Conservation (phyloP, 2,888 invertebrate genomes). For the Autographa pulchrina region DNA sequence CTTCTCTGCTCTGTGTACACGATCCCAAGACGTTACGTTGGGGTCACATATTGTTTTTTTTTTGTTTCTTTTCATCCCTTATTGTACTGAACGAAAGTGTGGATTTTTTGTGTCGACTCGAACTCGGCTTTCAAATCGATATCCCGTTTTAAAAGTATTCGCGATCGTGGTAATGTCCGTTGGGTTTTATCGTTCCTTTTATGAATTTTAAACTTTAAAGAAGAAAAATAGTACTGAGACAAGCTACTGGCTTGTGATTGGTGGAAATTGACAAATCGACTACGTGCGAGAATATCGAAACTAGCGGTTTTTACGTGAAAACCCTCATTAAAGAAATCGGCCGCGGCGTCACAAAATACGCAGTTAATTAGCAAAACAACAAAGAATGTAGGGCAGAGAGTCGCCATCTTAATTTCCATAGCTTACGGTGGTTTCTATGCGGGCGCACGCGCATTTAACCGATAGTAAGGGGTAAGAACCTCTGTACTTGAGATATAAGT, state of each 20-base stretch:
- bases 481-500: constrained; percentile 34
- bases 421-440: constrained; percentile 67
- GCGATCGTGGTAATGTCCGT: constrained; percentile 10
- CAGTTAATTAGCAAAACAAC: constrained; percentile 54
- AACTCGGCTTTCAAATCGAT: constrained; percentile 43
- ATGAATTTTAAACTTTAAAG: background rate
- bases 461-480: constrained; percentile 72
- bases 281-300: too few species aligned
- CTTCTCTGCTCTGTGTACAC: constrained; percentile 34
- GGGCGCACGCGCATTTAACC: constrained; percentile 66
- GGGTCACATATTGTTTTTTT: constrained; percentile 75
- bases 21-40: constrained; percentile 70
- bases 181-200: constrained; percentile 3
- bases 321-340: constrained; percentile 30
- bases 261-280: too few species aligned
- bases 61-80: constrained; percentile 72
- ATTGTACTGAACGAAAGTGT: constrained; percentile 67
- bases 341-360: background rate
- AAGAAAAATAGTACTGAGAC: too few species aligned
- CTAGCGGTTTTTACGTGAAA: too few species aligned
- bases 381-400: constrained; percentile 66
- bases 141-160: constrained; percentile 23
- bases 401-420: constrained; percentile 67
- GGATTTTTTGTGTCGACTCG: constrained; percentile 57
- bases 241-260: background rate